These are phyloP conservation scores for Pseudotriccus pelzelni DNA, from an alignment of 2,797 vertebrate genomes.

Conservation along the genomic window DNA sequence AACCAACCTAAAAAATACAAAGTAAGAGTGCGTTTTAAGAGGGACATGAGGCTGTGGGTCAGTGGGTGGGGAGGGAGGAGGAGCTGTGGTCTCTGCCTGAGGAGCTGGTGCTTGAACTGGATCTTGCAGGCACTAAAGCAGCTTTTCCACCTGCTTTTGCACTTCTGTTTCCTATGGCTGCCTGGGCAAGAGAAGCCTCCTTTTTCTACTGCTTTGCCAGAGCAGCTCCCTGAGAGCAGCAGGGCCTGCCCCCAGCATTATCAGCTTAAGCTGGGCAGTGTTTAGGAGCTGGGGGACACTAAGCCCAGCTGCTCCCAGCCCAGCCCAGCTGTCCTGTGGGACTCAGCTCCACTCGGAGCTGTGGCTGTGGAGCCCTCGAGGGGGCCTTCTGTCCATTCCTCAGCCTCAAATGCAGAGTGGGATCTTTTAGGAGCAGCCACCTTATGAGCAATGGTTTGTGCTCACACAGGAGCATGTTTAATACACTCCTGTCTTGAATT, in stretches of 20 bases:
- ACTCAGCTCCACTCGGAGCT: neutral
- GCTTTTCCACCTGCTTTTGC: neutral
- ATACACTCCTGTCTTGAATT: neutral
- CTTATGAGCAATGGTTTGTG: fast-evolving
- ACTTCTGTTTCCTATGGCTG: neutral
- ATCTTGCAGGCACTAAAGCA: neutral
- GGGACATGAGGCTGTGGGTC: neutral
- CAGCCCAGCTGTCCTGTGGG: neutral
- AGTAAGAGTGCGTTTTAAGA: neutral
- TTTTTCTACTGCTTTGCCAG: neutral
- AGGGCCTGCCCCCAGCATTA: neutral
- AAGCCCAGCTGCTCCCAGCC: neutral
- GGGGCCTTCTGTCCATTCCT: neutral
- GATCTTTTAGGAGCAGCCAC: neutral
- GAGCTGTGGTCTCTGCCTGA: neutral
- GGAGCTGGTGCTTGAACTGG: fast-evolving
- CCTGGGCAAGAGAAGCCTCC: neutral
- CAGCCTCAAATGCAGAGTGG: fast-evolving
- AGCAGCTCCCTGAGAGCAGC: neutral
- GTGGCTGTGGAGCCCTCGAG: neutral
- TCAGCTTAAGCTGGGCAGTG: neutral
- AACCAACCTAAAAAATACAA: slow-evolving; percentile 88
- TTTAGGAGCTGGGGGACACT: neutral
- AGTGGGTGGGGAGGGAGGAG: neutral
- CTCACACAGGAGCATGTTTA: neutral